Evolutionary conservation across 1,140 invertebrate genomes (phyloP).

Genomic region (Dendrolimus kikuchii): DNA sequence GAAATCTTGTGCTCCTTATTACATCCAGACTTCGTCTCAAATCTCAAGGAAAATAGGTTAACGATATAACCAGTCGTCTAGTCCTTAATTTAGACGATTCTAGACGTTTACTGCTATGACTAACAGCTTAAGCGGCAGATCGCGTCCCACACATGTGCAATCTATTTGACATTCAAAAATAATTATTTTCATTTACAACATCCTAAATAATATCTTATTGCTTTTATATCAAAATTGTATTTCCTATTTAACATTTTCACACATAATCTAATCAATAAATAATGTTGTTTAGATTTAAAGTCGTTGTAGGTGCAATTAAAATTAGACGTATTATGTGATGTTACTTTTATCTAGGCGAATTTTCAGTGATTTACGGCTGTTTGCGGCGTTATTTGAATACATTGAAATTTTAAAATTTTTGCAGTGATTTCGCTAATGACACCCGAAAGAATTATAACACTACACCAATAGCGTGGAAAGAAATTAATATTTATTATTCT

Average conservation of each 20-base stretch:
- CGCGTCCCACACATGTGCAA: slow-evolving; percentile 45
- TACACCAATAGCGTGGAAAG: too few species aligned
- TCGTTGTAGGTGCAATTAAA: too few species aligned
- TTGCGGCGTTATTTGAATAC: too few species aligned
- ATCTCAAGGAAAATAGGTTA: slow-evolving; percentile 11
- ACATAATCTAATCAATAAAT: too few species aligned
- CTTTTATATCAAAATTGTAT: not conserved
- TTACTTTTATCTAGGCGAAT: too few species aligned
- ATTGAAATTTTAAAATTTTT: too few species aligned
- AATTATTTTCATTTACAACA: slow-evolving; percentile 11
- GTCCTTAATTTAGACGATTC: slow-evolving; percentile 50
- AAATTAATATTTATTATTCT: too few species aligned
- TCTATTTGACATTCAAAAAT: slow-evolving; percentile 46
- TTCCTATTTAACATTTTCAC: not conserved
- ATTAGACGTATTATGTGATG: too few species aligned
- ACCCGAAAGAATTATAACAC: too few species aligned
- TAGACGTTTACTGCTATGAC: slow-evolving; percentile 58
- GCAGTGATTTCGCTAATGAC: too few species aligned
- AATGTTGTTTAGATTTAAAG: too few species aligned
- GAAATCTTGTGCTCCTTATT: not conserved
- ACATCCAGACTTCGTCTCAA: not conserved
- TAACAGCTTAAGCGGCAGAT: slow-evolving; percentile 45
- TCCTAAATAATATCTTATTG: slow-evolving; percentile 2
- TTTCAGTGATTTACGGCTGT: too few species aligned
- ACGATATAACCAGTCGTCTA: slow-evolving; percentile 38